These are phyloP conservation scores for Onychomys arenicola DNA, from an alignment of 2,797 vertebrate species.

Conservation along the genomic window DNA sequence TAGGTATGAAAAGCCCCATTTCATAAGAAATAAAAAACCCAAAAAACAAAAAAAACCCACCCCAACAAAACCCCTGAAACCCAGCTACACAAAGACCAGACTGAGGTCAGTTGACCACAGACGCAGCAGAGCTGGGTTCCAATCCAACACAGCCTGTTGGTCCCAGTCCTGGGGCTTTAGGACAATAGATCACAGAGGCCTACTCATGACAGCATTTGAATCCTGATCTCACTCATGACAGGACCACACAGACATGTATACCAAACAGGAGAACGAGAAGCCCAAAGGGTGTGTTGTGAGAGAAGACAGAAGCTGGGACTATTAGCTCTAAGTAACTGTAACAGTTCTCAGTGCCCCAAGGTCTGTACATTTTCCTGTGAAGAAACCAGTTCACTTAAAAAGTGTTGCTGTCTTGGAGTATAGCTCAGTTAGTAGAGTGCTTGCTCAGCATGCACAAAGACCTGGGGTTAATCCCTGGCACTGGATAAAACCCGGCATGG, in stretches of 20 bases:
- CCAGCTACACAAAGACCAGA: background rate
- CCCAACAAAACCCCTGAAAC: constrained; percentile 18
- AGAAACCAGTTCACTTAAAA: background rate
- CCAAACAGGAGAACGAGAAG: background rate
- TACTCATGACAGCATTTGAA: background rate
- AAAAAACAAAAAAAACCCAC: background rate
- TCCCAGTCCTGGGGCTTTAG: background rate
- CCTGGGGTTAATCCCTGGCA: background rate
- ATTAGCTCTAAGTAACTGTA: background rate
- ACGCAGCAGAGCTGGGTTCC: background rate
- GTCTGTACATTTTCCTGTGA: background rate
- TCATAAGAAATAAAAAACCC: background rate
- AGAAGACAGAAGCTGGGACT: background rate
- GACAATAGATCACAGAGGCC: background rate
- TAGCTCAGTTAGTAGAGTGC: background rate
- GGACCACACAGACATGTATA: background rate
- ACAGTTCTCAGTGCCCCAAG: background rate
- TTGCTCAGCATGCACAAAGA: too few species aligned
- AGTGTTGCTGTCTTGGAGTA: background rate
- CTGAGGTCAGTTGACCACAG: background rate
- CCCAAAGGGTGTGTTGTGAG: background rate
- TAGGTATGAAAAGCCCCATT: background rate
- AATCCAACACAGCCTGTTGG: background rate
- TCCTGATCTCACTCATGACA: background rate
- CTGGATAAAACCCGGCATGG: background rate